Evolutionary conservation across 2,113 vertebrate genomes (phyloP).

Genomic region (Datnioides undecimradiatus): DNA sequence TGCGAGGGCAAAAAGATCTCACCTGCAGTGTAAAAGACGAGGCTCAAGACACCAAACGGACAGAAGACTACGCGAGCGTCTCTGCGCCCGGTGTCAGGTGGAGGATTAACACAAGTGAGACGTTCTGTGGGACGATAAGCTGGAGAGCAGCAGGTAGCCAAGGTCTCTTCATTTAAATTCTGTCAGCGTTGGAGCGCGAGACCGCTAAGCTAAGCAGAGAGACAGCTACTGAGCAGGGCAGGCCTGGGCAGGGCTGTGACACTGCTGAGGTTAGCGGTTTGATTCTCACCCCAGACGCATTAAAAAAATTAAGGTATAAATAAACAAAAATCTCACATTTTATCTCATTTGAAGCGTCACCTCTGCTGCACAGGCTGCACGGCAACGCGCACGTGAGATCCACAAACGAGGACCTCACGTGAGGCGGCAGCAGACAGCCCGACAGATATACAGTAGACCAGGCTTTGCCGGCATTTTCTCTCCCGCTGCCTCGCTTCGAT

Average conservation of each 20-base stretch:
- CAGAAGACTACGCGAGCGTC: neutral
- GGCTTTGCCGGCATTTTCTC: conserved; percentile 37
- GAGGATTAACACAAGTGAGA: conserved; percentile 27
- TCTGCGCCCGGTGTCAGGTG: conserved; percentile 14
- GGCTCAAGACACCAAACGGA: conserved; percentile 2
- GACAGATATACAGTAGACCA: conserved; percentile 4
- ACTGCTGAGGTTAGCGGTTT: conserved; percentile 33
- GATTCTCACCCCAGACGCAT: no score
- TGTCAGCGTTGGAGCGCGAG: neutral
- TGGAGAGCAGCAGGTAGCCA: conserved; percentile 14
- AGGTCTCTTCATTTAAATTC: conserved; percentile 43
- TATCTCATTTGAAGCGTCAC: neutral
- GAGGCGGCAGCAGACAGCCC: neutral
- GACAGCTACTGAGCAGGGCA: conserved; percentile 9
- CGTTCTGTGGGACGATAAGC: conserved; percentile 1
- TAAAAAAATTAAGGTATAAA: no score
- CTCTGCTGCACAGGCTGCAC: neutral
- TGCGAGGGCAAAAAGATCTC: conserved; percentile 3
- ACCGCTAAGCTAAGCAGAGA: conserved; percentile 28
- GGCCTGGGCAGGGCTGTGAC: conserved; percentile 2
- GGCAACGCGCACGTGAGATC: no score
- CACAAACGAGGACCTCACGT: neutral
- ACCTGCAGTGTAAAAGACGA: neutral
- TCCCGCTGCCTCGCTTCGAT: conserved; percentile 38
- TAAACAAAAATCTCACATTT: neutral